Base-by-base conservation (phyloP, 23 tunicate genomes). In the Halocynthia roretzi region DNA sequence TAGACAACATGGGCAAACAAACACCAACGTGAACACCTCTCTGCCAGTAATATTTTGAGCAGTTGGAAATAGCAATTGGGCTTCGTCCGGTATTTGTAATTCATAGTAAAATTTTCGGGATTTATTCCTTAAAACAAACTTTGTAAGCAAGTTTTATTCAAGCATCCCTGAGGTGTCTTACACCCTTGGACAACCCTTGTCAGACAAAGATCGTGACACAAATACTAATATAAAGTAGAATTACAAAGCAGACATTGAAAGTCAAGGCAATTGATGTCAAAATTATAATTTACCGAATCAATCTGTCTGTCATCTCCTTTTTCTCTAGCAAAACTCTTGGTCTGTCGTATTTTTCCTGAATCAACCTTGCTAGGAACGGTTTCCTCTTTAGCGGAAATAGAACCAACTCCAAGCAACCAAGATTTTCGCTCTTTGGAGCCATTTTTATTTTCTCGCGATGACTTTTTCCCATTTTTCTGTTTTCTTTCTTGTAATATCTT, bases 321-420 rank as follows among this genome's bases (percentile, higher is more conserved):
- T 2, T n/a, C 40, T n/a, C 40, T n/a, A 15, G 71, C 22, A 11
- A 31, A 31, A 31, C 44, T 31, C 50, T 21, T 67, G 5, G 71
- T n/a, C 71, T 5, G 71, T 50, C 71, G 18, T n/a, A 5, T 67
- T 67, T 67, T n/a, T 67, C 71, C 21, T 21, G 18, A 11, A 21
- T 67, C 22, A 0, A 50, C 78, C 55, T 74, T 53, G 66, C 78
- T 54, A 15, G 56, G 55, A 74, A 17, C 56, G 52, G 10, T 54
- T 18, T 18, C 22, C 31, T 52, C 61, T 8, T 53, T 52, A 21
- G 78, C 52, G 14, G 78, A 74, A 21, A 54, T 54, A 74, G 55
- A 54, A 15, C 78, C 78, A 9, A 56, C 21, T 10, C 78, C 78
- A 52, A 53, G 63, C 15, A 54, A 54, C 78, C 78, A 74, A 54